Base-by-base conservation (phyloP, 2,113 vertebrate genomes). In the Nothocercus julius region DNA sequence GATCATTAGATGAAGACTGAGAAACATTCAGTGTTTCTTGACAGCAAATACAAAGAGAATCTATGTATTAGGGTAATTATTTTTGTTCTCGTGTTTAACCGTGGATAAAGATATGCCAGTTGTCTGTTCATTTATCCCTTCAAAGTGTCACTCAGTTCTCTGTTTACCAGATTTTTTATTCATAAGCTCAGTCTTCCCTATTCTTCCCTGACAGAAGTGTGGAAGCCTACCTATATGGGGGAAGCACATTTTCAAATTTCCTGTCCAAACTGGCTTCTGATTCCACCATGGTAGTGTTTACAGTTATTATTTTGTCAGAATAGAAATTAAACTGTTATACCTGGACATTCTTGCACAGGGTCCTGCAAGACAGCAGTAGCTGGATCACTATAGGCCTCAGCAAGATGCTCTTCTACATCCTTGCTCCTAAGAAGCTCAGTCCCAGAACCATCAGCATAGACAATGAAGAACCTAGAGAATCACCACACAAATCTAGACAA, bases 391-490 rank as follows among this genome's bases (percentile, higher is more conserved):
- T 89, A 86, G 5, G 95, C 98, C 80, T 98, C 77, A 13, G 93
- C 75, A 25, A 99, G 90, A 42, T 98, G 97, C 56, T 98, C 79
- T 28, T 98, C 97, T 15, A 98, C 97, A 17, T 98, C 97, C 44
- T 96, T 96, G 70, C 96, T 96, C 61, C 97, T 96, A 69, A 99
- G 98, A n/a, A 99, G 96, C 94, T 99, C 99, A 0, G 96, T 96
- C n/a, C 99, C 99, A 17, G 99, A 99, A 25, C 99, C 98, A 21
- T 99, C 98, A 0, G 90, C 90, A 9, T 98, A 96, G 87, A 98
- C 68, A 34, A 98, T 27, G 96, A 99, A 99, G 93, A 99, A 98
- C 95, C 99, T 99, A 88, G 40, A 42, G 11, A 66, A 59, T 19
- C 89, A 93, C 7, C 77, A 82, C 40, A 94, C 7, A 68, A 13